Conservation (phyloP, 2,888 invertebrate genomes). For the Macropis europaea region DNA sequence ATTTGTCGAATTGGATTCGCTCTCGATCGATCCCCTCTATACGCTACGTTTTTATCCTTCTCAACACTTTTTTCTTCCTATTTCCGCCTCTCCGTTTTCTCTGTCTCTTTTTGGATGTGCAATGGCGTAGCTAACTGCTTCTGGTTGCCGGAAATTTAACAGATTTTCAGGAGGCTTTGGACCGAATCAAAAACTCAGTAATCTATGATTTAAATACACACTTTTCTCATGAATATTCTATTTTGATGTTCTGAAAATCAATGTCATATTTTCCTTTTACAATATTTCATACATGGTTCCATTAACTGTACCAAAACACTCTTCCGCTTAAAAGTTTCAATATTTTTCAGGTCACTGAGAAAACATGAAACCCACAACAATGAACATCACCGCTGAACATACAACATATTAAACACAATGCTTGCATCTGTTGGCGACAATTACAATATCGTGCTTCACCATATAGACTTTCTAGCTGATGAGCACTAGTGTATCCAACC, state of each 20-base stretch:
- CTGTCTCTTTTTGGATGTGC: neutral
- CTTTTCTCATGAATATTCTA: neutral
- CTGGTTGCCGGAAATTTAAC: neutral
- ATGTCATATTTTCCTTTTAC: neutral
- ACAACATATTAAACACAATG: too few relatives aligned
- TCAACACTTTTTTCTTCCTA: neutral
- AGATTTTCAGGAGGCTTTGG: neutral
- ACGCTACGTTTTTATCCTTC: slow-evolving; percentile 5
- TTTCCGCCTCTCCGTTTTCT: neutral
- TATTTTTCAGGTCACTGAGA: too few relatives aligned
- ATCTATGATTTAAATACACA: neutral
- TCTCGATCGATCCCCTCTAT: slow-evolving; percentile 17
- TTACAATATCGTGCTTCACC: too few relatives aligned
- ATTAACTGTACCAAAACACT: too few relatives aligned
- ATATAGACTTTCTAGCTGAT: too few relatives aligned
- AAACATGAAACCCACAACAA: too few relatives aligned
- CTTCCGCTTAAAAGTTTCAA: too few relatives aligned
- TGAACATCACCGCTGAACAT: too few relatives aligned
- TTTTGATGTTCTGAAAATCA: neutral
- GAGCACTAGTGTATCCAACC: too few relatives aligned
- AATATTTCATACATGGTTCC: too few relatives aligned
- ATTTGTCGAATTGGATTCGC: slow-evolving; percentile 66
- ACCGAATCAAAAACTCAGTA: neutral
- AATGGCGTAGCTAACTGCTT: neutral
- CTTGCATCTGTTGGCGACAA: too few relatives aligned